phyloP scores from a whole-genome alignment of 2,113 vertebrate species.

The Phalacrocorax brasilianus region DNA sequence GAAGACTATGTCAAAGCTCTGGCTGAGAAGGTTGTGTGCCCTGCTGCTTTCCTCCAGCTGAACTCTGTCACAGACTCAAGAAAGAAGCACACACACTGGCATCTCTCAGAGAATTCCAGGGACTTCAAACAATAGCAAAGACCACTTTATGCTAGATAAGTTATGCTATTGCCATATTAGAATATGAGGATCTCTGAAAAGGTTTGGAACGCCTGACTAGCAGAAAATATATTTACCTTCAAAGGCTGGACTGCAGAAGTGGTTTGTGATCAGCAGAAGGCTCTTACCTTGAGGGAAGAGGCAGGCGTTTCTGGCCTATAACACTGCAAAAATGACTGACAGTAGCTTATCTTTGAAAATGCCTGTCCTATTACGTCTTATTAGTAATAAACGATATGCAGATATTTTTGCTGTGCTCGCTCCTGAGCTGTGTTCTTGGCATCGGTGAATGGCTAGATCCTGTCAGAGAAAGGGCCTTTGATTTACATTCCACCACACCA shows the following conservation, averaged over 20 bases:
- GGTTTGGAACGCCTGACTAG: neutral
- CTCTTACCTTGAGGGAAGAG: neutral
- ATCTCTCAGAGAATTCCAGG: neutral
- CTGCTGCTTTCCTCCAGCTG: neutral
- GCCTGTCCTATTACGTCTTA: neutral
- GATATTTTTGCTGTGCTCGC: neutral
- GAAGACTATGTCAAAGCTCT: neutral
- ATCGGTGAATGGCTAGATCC: neutral
- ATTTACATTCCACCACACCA: too few species aligned
- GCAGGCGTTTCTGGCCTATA: neutral
- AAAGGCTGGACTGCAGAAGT: neutral
- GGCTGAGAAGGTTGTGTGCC: too few species aligned
- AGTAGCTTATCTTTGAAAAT: neutral
- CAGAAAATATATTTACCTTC: neutral
- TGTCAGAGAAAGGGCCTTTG: neutral
- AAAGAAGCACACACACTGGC: neutral
- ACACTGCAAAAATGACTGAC: neutral
- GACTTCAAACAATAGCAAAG: neutral
- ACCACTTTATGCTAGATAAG: neutral
- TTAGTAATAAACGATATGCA: too few species aligned
- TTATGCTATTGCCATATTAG: neutral
- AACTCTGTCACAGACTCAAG: neutral
- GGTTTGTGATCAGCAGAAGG: neutral
- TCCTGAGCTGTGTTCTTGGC: neutral
- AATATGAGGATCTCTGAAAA: neutral